A percentile compares a stretch with the other conserved stretches of the same genome.
Conservation (phyloP, 2,888 invertebrate species). For the Sarcophaga subvicina region DNA sequence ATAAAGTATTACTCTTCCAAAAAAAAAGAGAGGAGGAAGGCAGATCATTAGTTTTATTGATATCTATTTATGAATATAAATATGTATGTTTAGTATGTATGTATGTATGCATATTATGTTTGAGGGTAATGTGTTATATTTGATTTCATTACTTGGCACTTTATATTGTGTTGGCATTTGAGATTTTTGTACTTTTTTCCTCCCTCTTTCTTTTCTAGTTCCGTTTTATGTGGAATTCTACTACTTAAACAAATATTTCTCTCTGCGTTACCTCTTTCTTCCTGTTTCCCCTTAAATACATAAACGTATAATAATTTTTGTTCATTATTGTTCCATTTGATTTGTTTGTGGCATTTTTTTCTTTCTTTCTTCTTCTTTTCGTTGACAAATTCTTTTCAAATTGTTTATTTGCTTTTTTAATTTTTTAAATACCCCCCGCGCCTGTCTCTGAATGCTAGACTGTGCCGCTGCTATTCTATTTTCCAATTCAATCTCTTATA, state of each 20-base stretch:
- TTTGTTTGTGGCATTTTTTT: constrained; percentile 24
- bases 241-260: not conserved
- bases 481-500: not conserved
- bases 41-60: not conserved
- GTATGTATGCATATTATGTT: not conserved
- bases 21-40: too few relatives aligned
- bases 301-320: not conserved
- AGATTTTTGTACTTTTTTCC: not conserved
- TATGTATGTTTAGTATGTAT: too few relatives aligned
- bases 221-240: not conserved
- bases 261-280: not conserved
- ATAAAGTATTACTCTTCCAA: not conserved
- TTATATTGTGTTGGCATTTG: not conserved
- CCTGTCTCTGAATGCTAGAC: not conserved
- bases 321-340: constrained; percentile 22
- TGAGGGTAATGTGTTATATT: constrained; percentile 36
- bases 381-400: not conserved
- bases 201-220: not conserved
- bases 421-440: not conserved
- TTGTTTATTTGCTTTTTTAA: constrained; percentile 16
- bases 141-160: constrained; percentile 57
- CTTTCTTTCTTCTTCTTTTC: not conserved
- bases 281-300: not conserved
- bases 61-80: not conserved
- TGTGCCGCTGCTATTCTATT: not conserved